Evolutionary conservation across 1,140 invertebrate species (phyloP), one percentile per base, ranked within the genome.

Genomic region (Lepidotrigona ventralis): DNA sequence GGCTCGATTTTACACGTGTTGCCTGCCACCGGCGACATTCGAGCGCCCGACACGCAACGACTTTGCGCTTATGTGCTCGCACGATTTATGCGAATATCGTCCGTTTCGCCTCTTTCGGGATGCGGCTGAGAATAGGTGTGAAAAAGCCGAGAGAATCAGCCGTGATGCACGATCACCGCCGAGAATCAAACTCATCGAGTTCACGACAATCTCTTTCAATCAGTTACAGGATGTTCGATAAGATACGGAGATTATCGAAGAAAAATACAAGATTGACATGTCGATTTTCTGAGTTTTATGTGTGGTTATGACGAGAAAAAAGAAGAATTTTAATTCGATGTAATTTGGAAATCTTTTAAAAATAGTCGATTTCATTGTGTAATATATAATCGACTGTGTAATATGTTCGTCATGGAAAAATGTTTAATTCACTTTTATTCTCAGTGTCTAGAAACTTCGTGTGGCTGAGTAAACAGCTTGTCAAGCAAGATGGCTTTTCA

Each of bases 1-100:
- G 53, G 26, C 33, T 51, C 29, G 60, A 70, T 88, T 86, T 85
- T 85, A 83, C 86, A 85, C 64, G 69, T 85, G 86, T 88, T 79
- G 56, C 9, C 54, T 83, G 84, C 86, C 84, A 84, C 69, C 70
- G 68, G 64, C 72, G 77, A 86, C 71, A 77, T 63, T 76, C 81
- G 70, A 64, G 63, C 72, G 2, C 51, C 56, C 74, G 72, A 85
- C 79, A 88, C 74, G 74, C 85, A 79, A 82, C 85, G 72, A 82
- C 75, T 82, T 64, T 11, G 23, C 77, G 75, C 73, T 81, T 86
- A 71, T 39, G 54, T 26, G 26, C 33, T n/a, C 39, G 21, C 56
- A 26, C 70, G 56, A 84, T 84, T 86, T 86, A 84, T 78, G 69
- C 33, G 73, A 84, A 66, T 79, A 83, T 79, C 51, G 76, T 51